Percentiles rank a stretch among this genome's conserved stretches.
Conservation (phyloP, 2,113 vertebrate genomes). For the Poeciliopsis prolifica region DNA sequence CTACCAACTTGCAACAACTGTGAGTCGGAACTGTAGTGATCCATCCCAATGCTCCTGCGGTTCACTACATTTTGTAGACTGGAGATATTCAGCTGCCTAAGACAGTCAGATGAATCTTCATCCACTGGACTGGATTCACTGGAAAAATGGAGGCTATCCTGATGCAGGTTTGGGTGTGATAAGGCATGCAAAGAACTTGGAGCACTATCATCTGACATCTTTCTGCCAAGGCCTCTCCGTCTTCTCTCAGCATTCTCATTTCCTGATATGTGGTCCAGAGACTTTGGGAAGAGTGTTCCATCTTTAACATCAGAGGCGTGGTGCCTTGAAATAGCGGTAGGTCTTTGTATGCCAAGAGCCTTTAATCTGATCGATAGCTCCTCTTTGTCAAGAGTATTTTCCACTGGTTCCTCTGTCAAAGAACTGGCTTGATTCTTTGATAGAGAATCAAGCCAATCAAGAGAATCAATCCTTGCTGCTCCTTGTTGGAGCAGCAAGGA, state of each 20-base stretch:
- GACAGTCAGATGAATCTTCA: conserved; percentile 71
- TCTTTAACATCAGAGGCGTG: conserved; percentile 86
- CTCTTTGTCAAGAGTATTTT: conserved; percentile 77
- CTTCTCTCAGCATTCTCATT: conserved; percentile 37
- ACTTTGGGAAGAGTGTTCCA: conserved; percentile 74
- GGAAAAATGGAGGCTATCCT: conserved; percentile 55
- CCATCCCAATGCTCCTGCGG: conserved; percentile 82
- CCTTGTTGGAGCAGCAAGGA: conserved; percentile 78
- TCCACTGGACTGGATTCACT: conserved; percentile 52
- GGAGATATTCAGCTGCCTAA: conserved; percentile 81
- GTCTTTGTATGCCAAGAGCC: conserved; percentile 57
- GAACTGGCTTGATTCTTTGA: conserved; percentile 73
- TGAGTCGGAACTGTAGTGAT: conserved; percentile 88
- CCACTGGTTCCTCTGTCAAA: conserved; percentile 80
- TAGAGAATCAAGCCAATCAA: too few relatives aligned
- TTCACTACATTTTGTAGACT: conserved; percentile 83
- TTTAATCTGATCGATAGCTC: conserved; percentile 76
- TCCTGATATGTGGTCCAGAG: conserved; percentile 69
- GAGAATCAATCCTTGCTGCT: too few relatives aligned
- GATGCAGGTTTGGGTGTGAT: conserved; percentile 76
- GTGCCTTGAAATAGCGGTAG: conserved; percentile 75
- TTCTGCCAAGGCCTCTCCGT: conserved; percentile 71
- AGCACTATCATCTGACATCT: conserved; percentile 83
- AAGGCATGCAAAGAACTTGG: conserved; percentile 63
- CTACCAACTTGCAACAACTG: conserved; percentile 80